These are phyloP conservation scores for Clivina fossor DNA, from an alignment of 2,888 invertebrate genomes.

Conservation along the genomic window DNA sequence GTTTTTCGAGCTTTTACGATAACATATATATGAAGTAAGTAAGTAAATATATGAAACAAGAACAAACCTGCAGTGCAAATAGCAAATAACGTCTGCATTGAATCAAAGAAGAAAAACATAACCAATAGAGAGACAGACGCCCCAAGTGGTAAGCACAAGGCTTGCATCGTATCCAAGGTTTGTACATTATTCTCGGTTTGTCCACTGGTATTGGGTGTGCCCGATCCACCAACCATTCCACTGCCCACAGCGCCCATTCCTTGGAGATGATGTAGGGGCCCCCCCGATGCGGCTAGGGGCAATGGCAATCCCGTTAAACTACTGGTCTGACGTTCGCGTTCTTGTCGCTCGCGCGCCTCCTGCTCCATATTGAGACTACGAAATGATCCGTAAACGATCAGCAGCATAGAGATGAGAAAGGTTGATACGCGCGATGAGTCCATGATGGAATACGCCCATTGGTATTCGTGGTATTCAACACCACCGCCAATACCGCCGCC, in stretches of 20 bases:
- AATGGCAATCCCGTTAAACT: conserved; percentile 58
- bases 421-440: conserved; percentile 97
- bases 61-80: conserved; percentile 95
- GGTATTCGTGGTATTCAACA: conserved; percentile 57
- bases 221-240: too few species aligned
- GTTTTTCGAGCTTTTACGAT: too few species aligned
- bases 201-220: conserved; percentile 32
- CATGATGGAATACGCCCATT: conserved; percentile 94
- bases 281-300: too few species aligned
- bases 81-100: conserved; percentile 94
- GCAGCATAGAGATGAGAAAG: conserved; percentile 93
- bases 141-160: conserved; percentile 91
- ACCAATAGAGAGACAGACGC: conserved; percentile 93
- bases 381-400: conserved; percentile 97
- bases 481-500: conserved; percentile 11
- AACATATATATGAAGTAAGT: too few species aligned
- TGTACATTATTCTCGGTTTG: conserved; percentile 63
- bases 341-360: conserved; percentile 83
- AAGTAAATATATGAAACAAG: too few species aligned
- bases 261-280: too few species aligned
- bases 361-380: conserved; percentile 95
- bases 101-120: conserved; percentile 99
- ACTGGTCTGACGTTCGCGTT: conserved; percentile 63
- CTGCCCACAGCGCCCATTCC: not conserved
- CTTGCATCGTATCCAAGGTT: conserved; percentile 96